Conservation (phyloP, 2,888 invertebrate genomes). For the Allacma fusca region DNA sequence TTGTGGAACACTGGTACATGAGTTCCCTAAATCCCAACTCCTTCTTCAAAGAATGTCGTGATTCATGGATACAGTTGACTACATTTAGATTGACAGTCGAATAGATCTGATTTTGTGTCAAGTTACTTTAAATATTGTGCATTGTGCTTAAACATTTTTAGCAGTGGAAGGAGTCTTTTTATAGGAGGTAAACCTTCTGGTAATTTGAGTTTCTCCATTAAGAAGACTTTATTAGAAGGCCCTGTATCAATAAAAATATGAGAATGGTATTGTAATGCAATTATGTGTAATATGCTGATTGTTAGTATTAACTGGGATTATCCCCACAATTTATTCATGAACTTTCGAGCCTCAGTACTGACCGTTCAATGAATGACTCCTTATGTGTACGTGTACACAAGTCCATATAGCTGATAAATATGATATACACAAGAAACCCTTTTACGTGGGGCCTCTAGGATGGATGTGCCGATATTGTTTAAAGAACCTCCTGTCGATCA, state of each 20-base stretch:
- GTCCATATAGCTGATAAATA: not conserved
- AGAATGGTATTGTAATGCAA: not conserved
- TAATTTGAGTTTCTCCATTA: too few relatives aligned
- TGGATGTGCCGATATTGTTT: constrained; percentile 16
- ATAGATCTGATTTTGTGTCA: not conserved
- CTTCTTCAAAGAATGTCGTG: not conserved
- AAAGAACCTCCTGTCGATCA: constrained; percentile 22
- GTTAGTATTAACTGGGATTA: not conserved
- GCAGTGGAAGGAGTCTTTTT: too few relatives aligned
- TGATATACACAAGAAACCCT: not conserved
- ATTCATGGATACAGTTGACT: not conserved
- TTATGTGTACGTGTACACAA: not conserved
- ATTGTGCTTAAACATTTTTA: too few relatives aligned
- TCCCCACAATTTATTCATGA: constrained; percentile 2
- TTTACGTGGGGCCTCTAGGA: constrained; percentile 12
- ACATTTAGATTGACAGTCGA: not conserved
- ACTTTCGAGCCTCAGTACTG: not conserved
- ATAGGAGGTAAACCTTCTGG: too few relatives aligned
- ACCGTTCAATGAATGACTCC: too few relatives aligned
- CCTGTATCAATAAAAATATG: not conserved
- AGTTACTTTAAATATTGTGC: too few relatives aligned
- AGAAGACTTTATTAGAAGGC: too few relatives aligned
- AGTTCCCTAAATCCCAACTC: too few relatives aligned
- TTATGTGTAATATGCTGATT: not conserved
- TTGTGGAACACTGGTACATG: too few relatives aligned